Conservation (phyloP, 2,797 vertebrate species). For the Philypnodon macrostomus region DNA sequence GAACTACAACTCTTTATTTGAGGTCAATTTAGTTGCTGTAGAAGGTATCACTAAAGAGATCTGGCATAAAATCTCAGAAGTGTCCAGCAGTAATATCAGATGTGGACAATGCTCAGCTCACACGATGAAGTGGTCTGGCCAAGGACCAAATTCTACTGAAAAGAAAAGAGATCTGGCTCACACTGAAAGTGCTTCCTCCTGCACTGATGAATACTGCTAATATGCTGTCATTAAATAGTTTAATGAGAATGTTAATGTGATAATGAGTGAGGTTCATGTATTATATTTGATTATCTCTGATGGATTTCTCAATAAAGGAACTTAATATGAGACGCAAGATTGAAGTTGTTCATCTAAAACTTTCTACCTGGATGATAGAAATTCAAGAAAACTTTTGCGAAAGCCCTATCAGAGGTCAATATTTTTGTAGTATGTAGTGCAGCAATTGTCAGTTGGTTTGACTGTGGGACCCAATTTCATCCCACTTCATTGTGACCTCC, state of each 20-base stretch:
- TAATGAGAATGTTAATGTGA: slow-evolving; percentile 5
- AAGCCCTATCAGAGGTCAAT: background rate
- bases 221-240: slow-evolving; percentile 1
- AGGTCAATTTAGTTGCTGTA: background rate
- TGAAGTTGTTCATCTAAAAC: background rate
- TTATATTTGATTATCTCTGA: slow-evolving; percentile 6
- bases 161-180: background rate
- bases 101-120: background rate
- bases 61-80: background rate
- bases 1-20: no score
- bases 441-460: no score
- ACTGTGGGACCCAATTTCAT: no score
- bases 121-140: background rate
- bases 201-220: slow-evolving; percentile 3
- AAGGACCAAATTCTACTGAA: background rate
- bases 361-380: slow-evolving; percentile 5
- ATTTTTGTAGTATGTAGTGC: no score
- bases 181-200: background rate
- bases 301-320: slow-evolving; percentile 6
- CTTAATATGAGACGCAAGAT: background rate
- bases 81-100: background rate
- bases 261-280: background rate
- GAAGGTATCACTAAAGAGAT: background rate
- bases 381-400: background rate
- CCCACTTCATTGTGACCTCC: no score